Evolutionary conservation across 2,888 invertebrate genomes (phyloP).

Genomic region (Tetropium fuscum): DNA sequence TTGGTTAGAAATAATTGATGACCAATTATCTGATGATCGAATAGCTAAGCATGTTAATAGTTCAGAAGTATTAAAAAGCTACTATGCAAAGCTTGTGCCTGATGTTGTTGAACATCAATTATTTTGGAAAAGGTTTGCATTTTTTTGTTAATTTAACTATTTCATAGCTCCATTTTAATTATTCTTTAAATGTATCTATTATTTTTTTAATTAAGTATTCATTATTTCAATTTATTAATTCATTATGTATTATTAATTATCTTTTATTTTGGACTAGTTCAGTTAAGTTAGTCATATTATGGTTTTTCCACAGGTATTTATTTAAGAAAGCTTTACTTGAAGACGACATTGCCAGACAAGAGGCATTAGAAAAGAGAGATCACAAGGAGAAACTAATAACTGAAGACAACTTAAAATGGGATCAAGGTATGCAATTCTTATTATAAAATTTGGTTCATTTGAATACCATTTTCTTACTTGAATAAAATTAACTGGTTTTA

Average conservation of each 20-base stretch:
- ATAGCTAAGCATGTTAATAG: slow-evolving; percentile 73
- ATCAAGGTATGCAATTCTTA: slow-evolving; percentile 61
- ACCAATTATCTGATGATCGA: slow-evolving; percentile 70
- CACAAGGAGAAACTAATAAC: slow-evolving; percentile 66
- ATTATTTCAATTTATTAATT: too few relatives aligned
- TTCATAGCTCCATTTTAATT: too few relatives aligned
- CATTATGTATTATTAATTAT: too few relatives aligned
- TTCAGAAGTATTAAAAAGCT: slow-evolving; percentile 66
- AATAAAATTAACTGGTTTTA: too few relatives aligned
- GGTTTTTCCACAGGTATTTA: slow-evolving; percentile 68
- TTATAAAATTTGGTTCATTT: too few relatives aligned
- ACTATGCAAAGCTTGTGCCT: slow-evolving; percentile 74
- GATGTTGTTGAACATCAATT: slow-evolving; percentile 77
- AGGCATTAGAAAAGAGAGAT: slow-evolving; percentile 69
- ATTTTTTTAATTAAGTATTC: too few relatives aligned
- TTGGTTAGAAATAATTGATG: slow-evolving; percentile 71
- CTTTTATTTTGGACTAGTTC: too few relatives aligned
- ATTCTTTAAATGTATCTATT: too few relatives aligned
- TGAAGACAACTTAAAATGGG: slow-evolving; percentile 66
- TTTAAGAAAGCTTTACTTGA: slow-evolving; percentile 85
- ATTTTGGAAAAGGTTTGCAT: slow-evolving; percentile 80
- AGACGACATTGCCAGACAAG: slow-evolving; percentile 77
- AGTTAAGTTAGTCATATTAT: too few relatives aligned
- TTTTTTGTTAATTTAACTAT: neutral
- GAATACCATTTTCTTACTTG: too few relatives aligned